Conservation (phyloP, 2,888 invertebrate genomes). For the Ecliptopera silaceata region DNA sequence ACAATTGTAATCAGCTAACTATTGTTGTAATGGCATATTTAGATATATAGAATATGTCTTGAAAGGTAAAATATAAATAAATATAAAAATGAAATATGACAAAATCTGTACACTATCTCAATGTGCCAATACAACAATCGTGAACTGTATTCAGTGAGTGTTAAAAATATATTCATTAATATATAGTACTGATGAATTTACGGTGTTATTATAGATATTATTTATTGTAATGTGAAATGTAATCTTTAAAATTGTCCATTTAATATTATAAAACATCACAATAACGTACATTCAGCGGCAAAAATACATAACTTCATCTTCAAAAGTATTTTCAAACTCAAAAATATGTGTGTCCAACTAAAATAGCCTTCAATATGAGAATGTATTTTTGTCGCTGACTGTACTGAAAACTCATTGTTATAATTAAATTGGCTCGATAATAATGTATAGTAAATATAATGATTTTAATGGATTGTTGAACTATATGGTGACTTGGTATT, state of each 20-base stretch:
- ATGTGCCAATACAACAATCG: conserved; percentile 7
- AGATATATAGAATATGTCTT: no score
- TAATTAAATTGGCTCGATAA: neutral
- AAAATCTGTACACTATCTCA: neutral
- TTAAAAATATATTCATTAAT: conserved; percentile 22
- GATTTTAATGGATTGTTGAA: neutral
- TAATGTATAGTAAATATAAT: neutral
- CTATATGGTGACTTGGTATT: neutral
- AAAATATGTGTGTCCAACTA: no score
- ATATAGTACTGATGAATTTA: conserved; percentile 33
- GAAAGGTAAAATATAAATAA: no score
- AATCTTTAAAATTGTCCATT: conserved; percentile 30
- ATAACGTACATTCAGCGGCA: neutral
- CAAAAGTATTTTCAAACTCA: neutral
- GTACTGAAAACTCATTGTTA: neutral
- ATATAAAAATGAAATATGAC: no score
- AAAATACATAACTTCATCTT: neutral
- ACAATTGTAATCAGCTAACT: neutral
- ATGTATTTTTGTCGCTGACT: neutral
- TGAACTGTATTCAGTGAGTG: conserved; percentile 5
- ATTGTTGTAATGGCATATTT: conserved; percentile 10
- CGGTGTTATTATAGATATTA: conserved; percentile 34
- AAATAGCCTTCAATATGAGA: no score
- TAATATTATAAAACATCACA: conserved; percentile 22
- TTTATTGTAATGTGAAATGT: conserved; percentile 43